A percentile compares a stretch with the other conserved stretches of the same genome.
phyloP scores from a whole-genome alignment of 2,113 vertebrate genomes.

The Epinephelus fuscoguttatus region DNA sequence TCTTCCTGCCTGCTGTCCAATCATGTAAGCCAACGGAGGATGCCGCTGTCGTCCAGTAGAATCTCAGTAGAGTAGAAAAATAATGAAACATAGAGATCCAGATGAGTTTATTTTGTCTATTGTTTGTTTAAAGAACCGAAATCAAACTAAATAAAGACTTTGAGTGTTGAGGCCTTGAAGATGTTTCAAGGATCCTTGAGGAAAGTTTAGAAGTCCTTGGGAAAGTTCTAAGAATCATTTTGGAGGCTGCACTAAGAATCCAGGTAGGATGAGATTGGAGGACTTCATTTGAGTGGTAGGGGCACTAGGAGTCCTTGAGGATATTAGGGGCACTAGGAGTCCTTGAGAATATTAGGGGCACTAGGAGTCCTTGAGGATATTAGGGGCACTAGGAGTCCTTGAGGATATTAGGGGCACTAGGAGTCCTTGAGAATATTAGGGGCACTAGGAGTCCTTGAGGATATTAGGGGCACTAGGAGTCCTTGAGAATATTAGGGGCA shows the following conservation, averaged over 20 bases:
- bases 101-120: no score
- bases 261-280: not conserved
- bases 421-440: no score
- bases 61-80: not conserved
- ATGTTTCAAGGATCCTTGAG: not conserved
- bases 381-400: no score
- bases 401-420: not conserved
- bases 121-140: no score
- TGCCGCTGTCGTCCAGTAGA: not conserved
- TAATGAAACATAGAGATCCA: no score
- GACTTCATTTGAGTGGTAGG: not conserved
- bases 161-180: no score
- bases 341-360: not conserved
- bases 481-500: no score
- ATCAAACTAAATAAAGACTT: no score
- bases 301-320: not conserved
- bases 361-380: not conserved
- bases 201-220: not conserved
- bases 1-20: slow-evolving; percentile 79
- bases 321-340: not conserved
- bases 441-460: no score
- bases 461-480: no score
- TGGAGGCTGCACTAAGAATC: not conserved
- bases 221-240: not conserved
- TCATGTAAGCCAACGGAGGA: slow-evolving; percentile 75